Conservation (phyloP, 2,888 invertebrate species). For the Ectemnius lituratus region DNA sequence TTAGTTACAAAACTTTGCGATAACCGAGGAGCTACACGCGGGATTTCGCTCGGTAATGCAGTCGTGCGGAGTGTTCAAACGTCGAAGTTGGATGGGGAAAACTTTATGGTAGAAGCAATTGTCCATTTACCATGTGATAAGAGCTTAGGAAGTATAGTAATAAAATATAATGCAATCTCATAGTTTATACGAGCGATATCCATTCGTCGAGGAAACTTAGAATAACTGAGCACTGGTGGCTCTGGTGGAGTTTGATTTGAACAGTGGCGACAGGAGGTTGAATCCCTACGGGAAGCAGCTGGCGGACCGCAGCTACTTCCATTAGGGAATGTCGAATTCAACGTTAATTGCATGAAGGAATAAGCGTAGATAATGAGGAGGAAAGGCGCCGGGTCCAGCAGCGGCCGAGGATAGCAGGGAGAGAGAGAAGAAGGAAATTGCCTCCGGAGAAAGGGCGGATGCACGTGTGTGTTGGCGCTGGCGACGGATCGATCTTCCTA, state of each 20-base stretch:
- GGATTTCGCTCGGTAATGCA: neutral
- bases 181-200: too few relatives aligned
- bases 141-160: too few relatives aligned
- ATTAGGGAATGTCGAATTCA: neutral
- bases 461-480: slow-evolving; percentile 10
- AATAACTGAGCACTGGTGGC: too few relatives aligned
- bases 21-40: neutral
- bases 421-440: slow-evolving; percentile 1
- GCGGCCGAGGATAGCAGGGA: neutral
- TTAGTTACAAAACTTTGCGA: slow-evolving; percentile 3
- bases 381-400: neutral
- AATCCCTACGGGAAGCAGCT: neutral
- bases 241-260: too few relatives aligned
- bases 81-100: neutral
- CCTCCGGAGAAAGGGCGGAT: slow-evolving; percentile 9
- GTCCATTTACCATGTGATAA: too few relatives aligned
- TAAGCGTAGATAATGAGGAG: slow-evolving; percentile 17
- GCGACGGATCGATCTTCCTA: slow-evolving; percentile 29
- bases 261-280: too few relatives aligned
- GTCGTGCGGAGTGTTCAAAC: neutral
- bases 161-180: too few relatives aligned
- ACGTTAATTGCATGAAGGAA: slow-evolving; percentile 1
- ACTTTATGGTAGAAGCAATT: neutral
- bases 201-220: too few relatives aligned
- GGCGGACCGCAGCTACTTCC: neutral